Base-by-base conservation (phyloP, 2,888 invertebrate species). In the Trichacis sp. region DNA sequence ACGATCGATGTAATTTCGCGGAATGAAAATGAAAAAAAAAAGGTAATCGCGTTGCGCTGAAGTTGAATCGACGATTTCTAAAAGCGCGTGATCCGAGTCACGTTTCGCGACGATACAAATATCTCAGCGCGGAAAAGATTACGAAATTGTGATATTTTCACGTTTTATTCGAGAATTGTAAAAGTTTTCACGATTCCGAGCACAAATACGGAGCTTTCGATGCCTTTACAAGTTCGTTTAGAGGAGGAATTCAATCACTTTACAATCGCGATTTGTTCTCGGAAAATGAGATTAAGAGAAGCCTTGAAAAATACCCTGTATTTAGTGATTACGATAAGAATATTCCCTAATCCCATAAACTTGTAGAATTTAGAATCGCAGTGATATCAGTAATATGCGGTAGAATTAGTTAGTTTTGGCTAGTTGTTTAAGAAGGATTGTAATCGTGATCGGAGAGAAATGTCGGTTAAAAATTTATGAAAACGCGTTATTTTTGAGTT, bases 361-460 rank as follows among this genome's bases (percentile, higher is more conserved):
- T 64, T 60, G 69, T 69, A 69, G 69, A 59, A 24, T 24, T 63
- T 69, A 69, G 66, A 60, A 19, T 55, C 61, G 56, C 64, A 69
- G 61, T 69, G 65, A 69, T 65, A 63, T 63, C 63, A 65, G 69
- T 69, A 65, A 59, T 63, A 61, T 64, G 64, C 68, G 64, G 64
- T 64, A 61, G 58, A 51, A 36, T 58, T 61, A 64, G 49, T 58
- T 68, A 64, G 64, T 61, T n/a, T 63, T 68, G 60, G 48, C 60
- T 68, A 68, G 64, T 12, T 36, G 54, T 24, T 3, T 57, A 68
- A 68, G 64, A 11, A 29, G 60, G 60, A 56, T 62, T 62, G 59
- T 62, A 66, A 58, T 59, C 62, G 55, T 45, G 49, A 49, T 66
- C 49, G 51, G 45, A 46, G 19, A 62, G 59, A 56, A 66, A 66